A percentile compares a stretch with the other conserved stretches of the same genome.
phyloP scores from a whole-genome alignment of 2,113 vertebrate species.

The Neofelis nebulosa region DNA sequence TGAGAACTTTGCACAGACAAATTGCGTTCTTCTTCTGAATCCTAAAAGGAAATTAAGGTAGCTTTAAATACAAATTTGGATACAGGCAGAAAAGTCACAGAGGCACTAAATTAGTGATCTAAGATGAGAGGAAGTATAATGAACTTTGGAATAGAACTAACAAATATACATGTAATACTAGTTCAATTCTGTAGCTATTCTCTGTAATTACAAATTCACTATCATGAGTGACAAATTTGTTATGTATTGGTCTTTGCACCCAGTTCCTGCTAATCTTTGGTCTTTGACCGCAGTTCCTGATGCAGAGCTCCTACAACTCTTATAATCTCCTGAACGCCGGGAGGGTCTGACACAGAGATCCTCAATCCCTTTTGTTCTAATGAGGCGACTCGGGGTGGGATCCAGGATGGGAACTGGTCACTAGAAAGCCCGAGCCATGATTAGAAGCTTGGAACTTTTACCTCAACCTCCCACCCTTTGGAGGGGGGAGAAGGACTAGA shows the following conservation, averaged over 20 bases:
- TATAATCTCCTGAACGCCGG: background rate
- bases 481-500: background rate
- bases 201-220: background rate
- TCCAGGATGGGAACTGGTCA: background rate
- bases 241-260: background rate
- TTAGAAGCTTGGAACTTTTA: background rate
- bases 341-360: background rate
- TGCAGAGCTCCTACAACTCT: background rate
- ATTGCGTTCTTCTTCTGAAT: conserved; percentile 49
- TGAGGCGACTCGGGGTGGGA: background rate
- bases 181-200: background rate
- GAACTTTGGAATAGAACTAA: background rate
- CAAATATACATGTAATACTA: background rate
- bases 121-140: background rate
- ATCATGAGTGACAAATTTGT: background rate
- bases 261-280: background rate
- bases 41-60: conserved; percentile 55
- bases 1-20: conserved; percentile 8
- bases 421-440: background rate
- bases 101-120: background rate
- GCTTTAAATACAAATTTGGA: background rate
- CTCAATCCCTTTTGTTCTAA: background rate
- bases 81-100: background rate
- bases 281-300: background rate
- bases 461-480: background rate